These are phyloP conservation scores for Amphiprion ocellaris DNA, from an alignment of 2,113 vertebrate species.

Conservation along the genomic window DNA sequence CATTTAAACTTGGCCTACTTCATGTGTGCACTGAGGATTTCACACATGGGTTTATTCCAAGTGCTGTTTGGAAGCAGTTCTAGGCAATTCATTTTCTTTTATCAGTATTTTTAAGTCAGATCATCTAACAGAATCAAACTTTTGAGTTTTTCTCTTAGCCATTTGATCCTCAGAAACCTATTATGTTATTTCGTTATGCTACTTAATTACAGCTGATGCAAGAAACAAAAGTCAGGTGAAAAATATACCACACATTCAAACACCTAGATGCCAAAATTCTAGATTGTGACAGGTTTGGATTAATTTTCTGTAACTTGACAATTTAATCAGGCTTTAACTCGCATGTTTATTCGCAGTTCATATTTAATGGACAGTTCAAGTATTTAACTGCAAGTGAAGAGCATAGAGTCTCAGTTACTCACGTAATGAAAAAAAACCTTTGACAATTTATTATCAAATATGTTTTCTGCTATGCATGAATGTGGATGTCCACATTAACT, in stretches of 20 bases:
- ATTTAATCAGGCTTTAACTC: no score
- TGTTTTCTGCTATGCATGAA: background rate
- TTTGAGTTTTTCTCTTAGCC: no score
- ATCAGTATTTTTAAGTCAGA: background rate
- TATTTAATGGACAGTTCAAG: background rate
- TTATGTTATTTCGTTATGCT: no score
- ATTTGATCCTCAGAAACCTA: no score
- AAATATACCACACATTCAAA: background rate
- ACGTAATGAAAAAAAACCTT: background rate
- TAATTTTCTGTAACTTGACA: background rate
- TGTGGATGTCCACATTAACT: background rate
- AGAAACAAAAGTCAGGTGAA: no score
- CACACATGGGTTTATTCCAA: conserved; percentile 24
- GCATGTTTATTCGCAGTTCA: background rate
- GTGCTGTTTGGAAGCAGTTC: conserved; percentile 4
- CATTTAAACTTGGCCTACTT: conserved; percentile 24
- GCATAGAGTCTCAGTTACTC: background rate
- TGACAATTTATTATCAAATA: background rate
- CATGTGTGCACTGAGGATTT: conserved; percentile 57
- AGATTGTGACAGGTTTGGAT: background rate
- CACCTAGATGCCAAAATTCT: background rate
- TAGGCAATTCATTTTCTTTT: background rate
- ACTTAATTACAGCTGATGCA: no score
- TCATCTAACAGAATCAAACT: no score
- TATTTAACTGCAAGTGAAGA: background rate